A percentile compares a stretch with the other conserved stretches of the same genome.
Conservation (phyloP, 2,888 invertebrate species). For the Sussaba pulchella region DNA sequence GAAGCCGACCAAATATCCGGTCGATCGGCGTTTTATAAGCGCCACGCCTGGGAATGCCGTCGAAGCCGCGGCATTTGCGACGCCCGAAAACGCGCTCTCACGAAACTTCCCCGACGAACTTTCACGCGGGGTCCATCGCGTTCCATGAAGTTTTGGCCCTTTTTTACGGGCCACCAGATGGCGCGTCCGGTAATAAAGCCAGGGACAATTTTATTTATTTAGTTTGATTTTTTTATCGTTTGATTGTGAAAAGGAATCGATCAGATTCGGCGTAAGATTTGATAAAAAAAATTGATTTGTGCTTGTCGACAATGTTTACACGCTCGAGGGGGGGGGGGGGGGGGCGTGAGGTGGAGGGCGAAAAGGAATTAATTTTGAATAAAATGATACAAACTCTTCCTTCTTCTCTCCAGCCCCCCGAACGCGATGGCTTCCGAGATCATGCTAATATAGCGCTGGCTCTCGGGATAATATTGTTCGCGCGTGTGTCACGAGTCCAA, state of each 20-base stretch:
- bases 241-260: too few species aligned
- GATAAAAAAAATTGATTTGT: too few species aligned
- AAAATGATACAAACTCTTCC: too few species aligned
- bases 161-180: background rate
- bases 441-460: constrained; percentile 30
- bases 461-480: constrained; percentile 26
- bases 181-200: too few species aligned
- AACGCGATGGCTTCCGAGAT: constrained; percentile 4
- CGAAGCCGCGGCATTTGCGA: background rate
- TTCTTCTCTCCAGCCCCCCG: too few species aligned
- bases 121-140: background rate
- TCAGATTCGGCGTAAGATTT: too few species aligned
- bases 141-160: background rate
- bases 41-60: constrained; percentile 3
- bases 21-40: constrained; percentile 35
- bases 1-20: constrained; percentile 23
- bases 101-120: too few species aligned
- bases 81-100: background rate
- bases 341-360: too few species aligned
- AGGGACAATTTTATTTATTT: too few species aligned
- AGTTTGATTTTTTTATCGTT: background rate
- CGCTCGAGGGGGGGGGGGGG: too few species aligned
- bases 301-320: too few species aligned
- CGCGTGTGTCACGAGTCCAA: constrained; percentile 42
- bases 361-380: too few species aligned